A percentile compares a stretch with the other conserved stretches of the same genome.
These are phyloP conservation scores for Papilio gigon DNA, from an alignment of 2,888 invertebrate species.

Conservation along the genomic window DNA sequence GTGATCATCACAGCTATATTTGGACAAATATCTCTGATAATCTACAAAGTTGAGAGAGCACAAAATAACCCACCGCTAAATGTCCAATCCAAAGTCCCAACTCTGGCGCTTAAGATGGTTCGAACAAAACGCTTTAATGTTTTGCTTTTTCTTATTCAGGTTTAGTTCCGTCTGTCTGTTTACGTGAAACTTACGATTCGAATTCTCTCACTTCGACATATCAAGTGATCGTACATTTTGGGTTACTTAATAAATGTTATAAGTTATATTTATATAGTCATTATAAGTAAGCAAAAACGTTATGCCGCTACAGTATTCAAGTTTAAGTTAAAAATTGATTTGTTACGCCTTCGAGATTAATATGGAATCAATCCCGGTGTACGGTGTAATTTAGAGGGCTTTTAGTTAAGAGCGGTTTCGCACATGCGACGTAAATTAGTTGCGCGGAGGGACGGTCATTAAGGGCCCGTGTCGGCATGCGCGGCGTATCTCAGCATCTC, in stretches of 20 bases:
- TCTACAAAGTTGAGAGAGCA: not conserved
- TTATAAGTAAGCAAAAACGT: no score
- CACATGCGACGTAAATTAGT: constrained; percentile 81
- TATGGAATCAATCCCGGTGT: constrained; percentile 76
- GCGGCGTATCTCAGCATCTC: constrained; percentile 76
- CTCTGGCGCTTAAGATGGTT: constrained; percentile 5
- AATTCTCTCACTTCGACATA: not conserved
- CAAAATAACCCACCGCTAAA: constrained; percentile 1
- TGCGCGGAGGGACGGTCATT: constrained; percentile 74
- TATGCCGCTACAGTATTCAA: not conserved
- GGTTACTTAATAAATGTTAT: no score
- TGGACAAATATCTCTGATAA: not conserved
- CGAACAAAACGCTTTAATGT: not conserved
- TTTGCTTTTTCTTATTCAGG: not conserved
- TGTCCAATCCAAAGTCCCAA: not conserved
- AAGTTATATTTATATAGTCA: no score
- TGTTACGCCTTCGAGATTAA: constrained; percentile 68
- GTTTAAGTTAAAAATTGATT: constrained; percentile 52
- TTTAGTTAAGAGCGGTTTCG: constrained; percentile 80
- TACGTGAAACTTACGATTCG: not conserved
- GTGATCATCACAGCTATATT: not conserved
- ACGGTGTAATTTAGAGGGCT: constrained; percentile 78
- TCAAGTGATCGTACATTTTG: not conserved
- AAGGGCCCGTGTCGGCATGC: constrained; percentile 74
- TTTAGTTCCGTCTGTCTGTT: not conserved